These are phyloP conservation scores for Oceanodroma leucorhoa DNA, from an alignment of 2,797 vertebrate species.

Conservation along the genomic window DNA sequence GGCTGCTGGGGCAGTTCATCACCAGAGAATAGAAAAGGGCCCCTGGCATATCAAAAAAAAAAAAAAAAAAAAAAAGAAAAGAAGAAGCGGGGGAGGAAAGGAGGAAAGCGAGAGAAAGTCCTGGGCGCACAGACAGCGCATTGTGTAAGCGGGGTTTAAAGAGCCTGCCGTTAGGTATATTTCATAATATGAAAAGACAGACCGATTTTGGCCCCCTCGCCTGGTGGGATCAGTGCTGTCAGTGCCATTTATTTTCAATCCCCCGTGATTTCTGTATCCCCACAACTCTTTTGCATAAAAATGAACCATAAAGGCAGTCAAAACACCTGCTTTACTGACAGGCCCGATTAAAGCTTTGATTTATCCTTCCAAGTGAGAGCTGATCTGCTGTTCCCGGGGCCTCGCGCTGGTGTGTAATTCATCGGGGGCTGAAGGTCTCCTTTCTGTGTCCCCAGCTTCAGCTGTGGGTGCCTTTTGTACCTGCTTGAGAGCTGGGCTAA, in stretches of 20 bases:
- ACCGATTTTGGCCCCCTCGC: slow-evolving; percentile 71
- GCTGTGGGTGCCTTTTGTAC: slow-evolving; percentile 67
- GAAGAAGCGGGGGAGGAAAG: neutral
- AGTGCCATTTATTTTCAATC: slow-evolving; percentile 79
- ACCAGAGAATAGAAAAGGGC: slow-evolving; percentile 66
- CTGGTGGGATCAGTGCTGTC: slow-evolving; percentile 78
- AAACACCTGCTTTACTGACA: slow-evolving; percentile 84
- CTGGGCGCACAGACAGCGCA: slow-evolving; percentile 54
- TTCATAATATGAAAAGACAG: slow-evolving; percentile 81
- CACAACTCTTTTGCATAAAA: slow-evolving; percentile 78
- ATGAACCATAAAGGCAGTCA: slow-evolving; percentile 76
- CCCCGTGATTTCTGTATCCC: slow-evolving; percentile 76
- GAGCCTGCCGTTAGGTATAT: slow-evolving; percentile 72
- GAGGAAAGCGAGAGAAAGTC: slow-evolving; percentile 28
- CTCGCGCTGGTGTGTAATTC: slow-evolving; percentile 68
- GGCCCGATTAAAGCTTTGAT: slow-evolving; percentile 78
- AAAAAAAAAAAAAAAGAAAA: neutral
- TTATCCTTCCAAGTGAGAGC: slow-evolving; percentile 68
- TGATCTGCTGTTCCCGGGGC: slow-evolving; percentile 55
- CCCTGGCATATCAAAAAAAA: slow-evolving; percentile 59
- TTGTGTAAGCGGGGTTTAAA: slow-evolving; percentile 57
- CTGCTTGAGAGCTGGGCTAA: slow-evolving; percentile 27
- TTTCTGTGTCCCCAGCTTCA: slow-evolving; percentile 56
- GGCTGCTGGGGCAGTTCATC: slow-evolving; percentile 72
- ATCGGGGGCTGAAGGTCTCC: slow-evolving; percentile 67